Evolutionary conservation across 2,113 vertebrate species (phyloP), one percentile per base, ranked within the genome.

Genomic region (Chrysochloris asiatica): DNA sequence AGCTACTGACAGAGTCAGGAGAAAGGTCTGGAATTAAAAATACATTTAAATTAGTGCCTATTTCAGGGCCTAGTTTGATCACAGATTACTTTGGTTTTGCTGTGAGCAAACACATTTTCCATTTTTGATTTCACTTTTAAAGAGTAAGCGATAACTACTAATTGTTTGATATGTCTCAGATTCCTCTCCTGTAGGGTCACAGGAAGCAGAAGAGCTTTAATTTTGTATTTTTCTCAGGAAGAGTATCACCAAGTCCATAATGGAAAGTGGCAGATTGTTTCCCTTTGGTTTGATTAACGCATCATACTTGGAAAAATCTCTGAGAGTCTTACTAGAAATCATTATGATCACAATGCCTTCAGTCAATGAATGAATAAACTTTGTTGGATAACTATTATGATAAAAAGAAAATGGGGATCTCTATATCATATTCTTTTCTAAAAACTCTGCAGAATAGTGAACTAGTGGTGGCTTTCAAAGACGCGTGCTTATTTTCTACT

Each of bases 281-380:
- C 11, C 69, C 17, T 41, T 79, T 80, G 28, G 26, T 59, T 85
- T 93, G 14, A 76, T 73, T 71, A 87, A 84, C 56, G 78, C 24
- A 50, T 8, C 28, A 26, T 48, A 79, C 86, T 85, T 90, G 50
- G 36, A 52, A 59, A 84, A 81, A 86, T 41, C 3, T 88, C 43
- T 59, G 16, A 90, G 93, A 87, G 54, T 80, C 90, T 76, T n/a
- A 54, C 80, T 67, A 90, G 77, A 86, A 88, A 82, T 69, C 78
- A 10, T 86, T 72, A 63, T 38, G 33, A 81, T 73, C 36, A 16
- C 13, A 22, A 33, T 24, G 89, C 17, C 5, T n/a, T n/a, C n/a
- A 83, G 21, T 12, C 83, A 47, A 16, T 50, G 48, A 88, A 67
- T 38, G 59, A 65, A 73, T 3, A 93, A 7, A 45, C n/a, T 67